Evolutionary conservation across 2,797 vertebrate genomes (phyloP), one percentile per base, ranked within the genome.

Genomic region (Mastacembelus armatus): DNA sequence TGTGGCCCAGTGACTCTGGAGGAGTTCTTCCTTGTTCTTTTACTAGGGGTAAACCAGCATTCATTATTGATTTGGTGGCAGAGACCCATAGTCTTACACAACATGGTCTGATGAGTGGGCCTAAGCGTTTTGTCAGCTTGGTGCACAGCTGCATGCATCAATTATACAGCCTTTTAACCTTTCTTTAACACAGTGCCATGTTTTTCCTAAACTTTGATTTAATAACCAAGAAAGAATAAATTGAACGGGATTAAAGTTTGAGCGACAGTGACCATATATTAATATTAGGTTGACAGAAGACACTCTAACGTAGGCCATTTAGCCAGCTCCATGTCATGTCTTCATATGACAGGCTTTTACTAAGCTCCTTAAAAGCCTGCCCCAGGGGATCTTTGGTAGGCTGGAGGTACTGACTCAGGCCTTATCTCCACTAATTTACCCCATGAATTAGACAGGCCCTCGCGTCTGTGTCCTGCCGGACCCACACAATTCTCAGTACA

Each of bases 361-460:
- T 94, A 94, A 94, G 93, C 93, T 93, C 78, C 91, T 93, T 94
- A 94, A 94, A 91, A 93, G 91, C 81, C 87, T 88, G 89, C 91
- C 93, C 91, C 86, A 14, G 80, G 91, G 93, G 92, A 92, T 92
- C 87, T 78, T 80, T 91, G 90, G 89, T 83, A 80, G 92, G 92
- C 88, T 90, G 79, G 78, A 91, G 91, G 91, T 91, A 90, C 85
- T 84, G 88, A 90, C 87, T 91, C 75, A 84, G 85, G 85, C 88
- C 90, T 94, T 92, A 93, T 93, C 92, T 91, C 49, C 55, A 89
- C 89, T 93, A 91, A 94, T 94, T 93, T 93, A 93, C 84, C 87
- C 90, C 84, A 82, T 78, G 89, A 90, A 90, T 92, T 89, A 91
- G 89, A 85, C 39, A 55, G 80, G 68, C 66, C 78, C 63, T 68